A percentile compares a stretch with the other conserved stretches of the same genome.
Conservation (phyloP, 2,797 vertebrate genomes). For the Platyrinchus mystaceus region DNA sequence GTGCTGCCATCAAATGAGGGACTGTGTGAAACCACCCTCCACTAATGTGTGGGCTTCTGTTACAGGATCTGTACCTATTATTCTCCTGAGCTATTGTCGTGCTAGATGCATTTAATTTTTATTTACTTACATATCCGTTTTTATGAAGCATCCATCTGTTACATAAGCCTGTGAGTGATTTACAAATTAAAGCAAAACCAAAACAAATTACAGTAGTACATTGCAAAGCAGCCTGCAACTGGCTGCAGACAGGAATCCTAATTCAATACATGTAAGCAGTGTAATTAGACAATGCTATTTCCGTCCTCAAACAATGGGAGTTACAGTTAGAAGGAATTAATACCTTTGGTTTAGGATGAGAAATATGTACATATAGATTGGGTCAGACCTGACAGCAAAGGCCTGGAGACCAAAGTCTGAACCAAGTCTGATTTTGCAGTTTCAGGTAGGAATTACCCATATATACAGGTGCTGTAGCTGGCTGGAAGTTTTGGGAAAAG, state of each 20-base stretch:
- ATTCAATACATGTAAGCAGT: background rate
- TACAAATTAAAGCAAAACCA: constrained; percentile 39
- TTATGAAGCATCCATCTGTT: constrained; percentile 11
- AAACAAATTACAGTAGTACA: constrained; percentile 3
- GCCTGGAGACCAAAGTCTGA: background rate
- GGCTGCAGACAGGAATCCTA: background rate
- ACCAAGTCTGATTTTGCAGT: background rate
- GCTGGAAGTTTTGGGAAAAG: background rate
- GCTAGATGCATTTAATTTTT: background rate
- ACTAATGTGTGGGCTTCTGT: background rate
- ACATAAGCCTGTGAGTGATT: constrained; percentile 14
- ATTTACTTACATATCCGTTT: background rate
- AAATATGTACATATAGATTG: background rate
- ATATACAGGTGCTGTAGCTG: background rate
- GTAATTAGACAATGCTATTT: background rate
- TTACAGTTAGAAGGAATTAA: background rate
- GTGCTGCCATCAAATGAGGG: fast-evolving
- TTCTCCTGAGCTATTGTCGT: background rate
- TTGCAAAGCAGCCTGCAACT: background rate
- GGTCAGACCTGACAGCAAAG: background rate
- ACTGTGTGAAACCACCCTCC: background rate
- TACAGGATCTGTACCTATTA: background rate
- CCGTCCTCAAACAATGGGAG: background rate
- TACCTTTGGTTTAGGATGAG: background rate
- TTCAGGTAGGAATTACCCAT: background rate